Evolutionary conservation across 2,888 invertebrate species (phyloP).

Genomic region (Troides oblongomaculatus): DNA sequence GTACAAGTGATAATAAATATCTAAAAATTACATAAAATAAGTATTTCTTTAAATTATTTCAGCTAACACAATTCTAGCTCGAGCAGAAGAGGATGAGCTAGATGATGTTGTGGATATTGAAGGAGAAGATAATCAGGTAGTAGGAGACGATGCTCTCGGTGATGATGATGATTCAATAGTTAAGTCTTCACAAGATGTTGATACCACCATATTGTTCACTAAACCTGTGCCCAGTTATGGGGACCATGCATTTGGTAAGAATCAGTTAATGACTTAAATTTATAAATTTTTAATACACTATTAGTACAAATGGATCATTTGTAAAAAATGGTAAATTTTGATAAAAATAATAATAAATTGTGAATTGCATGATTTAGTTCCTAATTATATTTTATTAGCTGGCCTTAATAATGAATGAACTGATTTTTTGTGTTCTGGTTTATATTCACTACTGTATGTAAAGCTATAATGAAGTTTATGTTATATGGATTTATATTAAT

Average conservation of each 20-base stretch:
- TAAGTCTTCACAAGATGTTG: constrained; percentile 93
- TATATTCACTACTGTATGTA: too few species aligned
- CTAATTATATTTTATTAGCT: too few species aligned
- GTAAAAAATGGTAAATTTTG: too few species aligned
- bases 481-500: too few species aligned
- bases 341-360: too few species aligned
- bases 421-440: too few species aligned
- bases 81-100: constrained; percentile 84
- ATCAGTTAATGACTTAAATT: background rate
- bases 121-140: constrained; percentile 82
- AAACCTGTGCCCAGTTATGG: constrained; percentile 84
- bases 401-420: too few species aligned
- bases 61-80: constrained; percentile 74
- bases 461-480: too few species aligned
- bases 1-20: too few species aligned
- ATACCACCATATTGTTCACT: constrained; percentile 93
- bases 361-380: too few species aligned
- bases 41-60: constrained; percentile 36
- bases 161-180: constrained; percentile 81
- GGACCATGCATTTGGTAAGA: constrained; percentile 83
- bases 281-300: too few species aligned
- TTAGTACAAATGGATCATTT: too few species aligned
- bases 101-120: constrained; percentile 86
- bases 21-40: background rate
- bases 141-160: constrained; percentile 81